Conservation (phyloP, 2,113 vertebrate species). For the Steatornis caripensis region DNA sequence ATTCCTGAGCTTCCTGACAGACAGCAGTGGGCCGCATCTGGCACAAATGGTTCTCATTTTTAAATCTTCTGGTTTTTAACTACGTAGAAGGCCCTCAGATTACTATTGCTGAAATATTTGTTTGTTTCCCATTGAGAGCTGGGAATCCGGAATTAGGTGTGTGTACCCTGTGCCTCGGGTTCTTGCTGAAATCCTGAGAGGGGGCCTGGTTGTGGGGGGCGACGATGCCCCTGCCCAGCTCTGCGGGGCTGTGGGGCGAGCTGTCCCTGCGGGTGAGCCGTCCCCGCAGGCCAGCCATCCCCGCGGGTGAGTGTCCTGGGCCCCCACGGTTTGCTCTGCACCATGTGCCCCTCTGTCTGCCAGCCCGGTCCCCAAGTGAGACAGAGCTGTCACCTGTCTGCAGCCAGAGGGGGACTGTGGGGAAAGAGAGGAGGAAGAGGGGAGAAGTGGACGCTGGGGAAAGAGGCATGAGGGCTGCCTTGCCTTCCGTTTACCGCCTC, state of each 20-base stretch:
- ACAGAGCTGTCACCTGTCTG: not conserved
- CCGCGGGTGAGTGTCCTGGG: no score
- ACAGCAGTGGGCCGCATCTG: not conserved
- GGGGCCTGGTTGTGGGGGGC: not conserved
- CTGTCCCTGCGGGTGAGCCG: no score
- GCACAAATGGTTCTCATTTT: not conserved
- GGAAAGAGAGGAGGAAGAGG: not conserved
- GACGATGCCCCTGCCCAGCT: rapidly evolving
- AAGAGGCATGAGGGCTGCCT: not conserved
- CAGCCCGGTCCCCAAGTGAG: not conserved
- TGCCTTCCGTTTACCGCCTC: not conserved
- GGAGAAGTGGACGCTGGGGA: rapidly evolving
- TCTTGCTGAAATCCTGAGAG: rapidly evolving
- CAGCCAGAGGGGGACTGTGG: not conserved
- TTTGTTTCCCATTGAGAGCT: not conserved
- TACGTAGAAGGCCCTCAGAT: not conserved
- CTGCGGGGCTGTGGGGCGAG: rapidly evolving
- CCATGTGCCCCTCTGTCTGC: not conserved
- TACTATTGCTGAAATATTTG: not conserved
- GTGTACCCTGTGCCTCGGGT: not conserved
- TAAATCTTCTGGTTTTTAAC: not conserved
- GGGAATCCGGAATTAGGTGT: not conserved
- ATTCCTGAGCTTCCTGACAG: not conserved
- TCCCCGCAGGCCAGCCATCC: no score
- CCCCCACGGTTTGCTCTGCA: rapidly evolving